Percentiles rank a stretch among this genome's conserved stretches.
Conservation (phyloP, 2,113 vertebrate species). For the Connochaetes taurinus region DNA sequence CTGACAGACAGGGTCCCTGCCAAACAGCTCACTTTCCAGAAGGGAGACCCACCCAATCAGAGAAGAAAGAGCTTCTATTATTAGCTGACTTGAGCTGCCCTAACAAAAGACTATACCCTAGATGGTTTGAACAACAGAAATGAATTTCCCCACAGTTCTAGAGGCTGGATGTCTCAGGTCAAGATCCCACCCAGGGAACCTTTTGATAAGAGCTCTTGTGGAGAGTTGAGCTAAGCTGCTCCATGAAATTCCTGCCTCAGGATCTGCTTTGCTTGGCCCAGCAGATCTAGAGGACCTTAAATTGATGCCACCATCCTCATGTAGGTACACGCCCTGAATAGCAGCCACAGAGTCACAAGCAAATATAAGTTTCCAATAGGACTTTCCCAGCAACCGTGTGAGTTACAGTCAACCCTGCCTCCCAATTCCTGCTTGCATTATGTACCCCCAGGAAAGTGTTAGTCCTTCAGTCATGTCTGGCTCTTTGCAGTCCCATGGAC, state of each 20-base stretch:
- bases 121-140: neutral
- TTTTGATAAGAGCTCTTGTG: neutral
- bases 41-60: neutral
- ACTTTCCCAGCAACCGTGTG: neutral
- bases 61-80: neutral
- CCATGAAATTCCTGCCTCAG: neutral
- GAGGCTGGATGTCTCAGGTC: neutral
- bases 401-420: neutral
- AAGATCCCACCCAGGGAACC: neutral
- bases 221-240: neutral
- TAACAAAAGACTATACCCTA: neutral
- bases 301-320: neutral
- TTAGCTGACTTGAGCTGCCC: neutral
- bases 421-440: neutral
- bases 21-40: neutral
- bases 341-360: neutral
- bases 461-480: neutral
- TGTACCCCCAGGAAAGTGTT: neutral
- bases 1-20: neutral
- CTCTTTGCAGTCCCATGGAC: neutral
- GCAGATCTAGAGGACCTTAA: neutral
- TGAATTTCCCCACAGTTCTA: neutral
- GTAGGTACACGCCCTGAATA: accelerated
- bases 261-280: neutral
- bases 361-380: neutral